These are phyloP conservation scores for Bolinopsis microptera DNA, from an alignment of 37 sponge, comb jelly and placozoan genomes.

Conservation along the genomic window DNA sequence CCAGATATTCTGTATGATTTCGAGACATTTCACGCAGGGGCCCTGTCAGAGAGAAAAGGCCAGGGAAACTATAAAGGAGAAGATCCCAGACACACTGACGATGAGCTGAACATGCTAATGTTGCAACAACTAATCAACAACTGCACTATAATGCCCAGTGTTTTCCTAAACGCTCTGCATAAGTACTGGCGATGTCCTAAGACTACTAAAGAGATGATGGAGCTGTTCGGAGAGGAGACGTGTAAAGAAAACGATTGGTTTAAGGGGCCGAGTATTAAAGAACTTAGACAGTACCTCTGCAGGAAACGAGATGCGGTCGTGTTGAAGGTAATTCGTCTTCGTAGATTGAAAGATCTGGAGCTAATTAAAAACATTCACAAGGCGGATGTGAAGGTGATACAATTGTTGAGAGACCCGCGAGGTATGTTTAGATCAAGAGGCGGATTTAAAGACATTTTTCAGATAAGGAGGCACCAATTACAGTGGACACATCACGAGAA, in stretches of 20 bases:
- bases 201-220: neutral
- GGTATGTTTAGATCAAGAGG: neutral
- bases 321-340: conserved; percentile 1
- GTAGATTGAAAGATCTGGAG: conserved; percentile 25
- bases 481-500: neutral
- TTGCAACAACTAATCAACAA: conserved; percentile 9
- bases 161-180: neutral
- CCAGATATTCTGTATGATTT: conserved; percentile 46
- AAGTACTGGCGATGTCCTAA: conserved; percentile 32
- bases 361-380: neutral
- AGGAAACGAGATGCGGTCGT: neutral
- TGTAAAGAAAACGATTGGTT: neutral
- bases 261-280: neutral
- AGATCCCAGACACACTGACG: conserved; percentile 1
- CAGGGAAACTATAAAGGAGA: neutral
- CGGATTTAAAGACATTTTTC: conserved; percentile 33
- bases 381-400: conserved; percentile 3
- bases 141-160: neutral
- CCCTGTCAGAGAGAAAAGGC: neutral
- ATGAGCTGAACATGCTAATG: conserved; percentile 13
- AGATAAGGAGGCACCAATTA: neutral
- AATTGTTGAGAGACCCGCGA: conserved; percentile 30
- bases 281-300: conserved; percentile 16
- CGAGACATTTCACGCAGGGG: neutral
- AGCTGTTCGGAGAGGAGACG: neutral